Evolutionary conservation across 2,113 vertebrate species (phyloP).

Genomic region (Brachypodius melanocephalos): DNA sequence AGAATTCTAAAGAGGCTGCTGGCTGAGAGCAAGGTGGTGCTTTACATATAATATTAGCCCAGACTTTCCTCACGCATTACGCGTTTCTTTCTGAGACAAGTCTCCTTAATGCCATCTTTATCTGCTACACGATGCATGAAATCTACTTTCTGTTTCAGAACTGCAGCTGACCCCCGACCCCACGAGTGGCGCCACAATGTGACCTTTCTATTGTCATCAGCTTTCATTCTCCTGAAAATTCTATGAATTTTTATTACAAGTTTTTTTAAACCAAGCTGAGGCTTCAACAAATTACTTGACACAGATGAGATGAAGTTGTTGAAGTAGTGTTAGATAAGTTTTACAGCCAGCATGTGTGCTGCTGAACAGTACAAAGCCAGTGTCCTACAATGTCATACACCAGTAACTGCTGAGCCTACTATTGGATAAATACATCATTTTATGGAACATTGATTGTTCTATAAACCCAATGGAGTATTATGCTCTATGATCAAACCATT

Average conservation of each 20-base stretch:
- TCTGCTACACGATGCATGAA: constrained; percentile 99
- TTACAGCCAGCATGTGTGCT: constrained; percentile 79
- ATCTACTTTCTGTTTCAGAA: constrained; percentile 90
- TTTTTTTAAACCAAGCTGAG: constrained; percentile 81
- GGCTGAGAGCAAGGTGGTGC: constrained; percentile 26
- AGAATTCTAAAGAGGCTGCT: constrained; percentile 18
- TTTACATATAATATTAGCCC: constrained; percentile 54
- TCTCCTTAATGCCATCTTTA: constrained; percentile 87
- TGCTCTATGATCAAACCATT: constrained; percentile 89
- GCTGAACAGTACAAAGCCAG: constrained; percentile 74
- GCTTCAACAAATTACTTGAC: constrained; percentile 89
- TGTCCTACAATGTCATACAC: constrained; percentile 83
- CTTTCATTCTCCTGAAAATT: constrained; percentile 92
- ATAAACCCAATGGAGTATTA: constrained; percentile 89
- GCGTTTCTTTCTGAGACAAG: constrained; percentile 62
- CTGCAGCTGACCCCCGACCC: constrained; percentile 86
- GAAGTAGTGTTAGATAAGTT: constrained; percentile 86
- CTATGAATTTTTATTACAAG: constrained; percentile 99
- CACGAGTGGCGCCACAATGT: constrained; percentile 87
- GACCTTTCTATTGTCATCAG: constrained; percentile 93
- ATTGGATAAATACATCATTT: constrained; percentile 92
- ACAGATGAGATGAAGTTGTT: constrained; percentile 89
- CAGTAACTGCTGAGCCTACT: constrained; percentile 82
- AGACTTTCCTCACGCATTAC: constrained; percentile 31
- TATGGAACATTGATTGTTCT: constrained; percentile 92